phyloP scores from a whole-genome alignment of 1,140 invertebrate genomes.

The Papilio glaucus region DNA sequence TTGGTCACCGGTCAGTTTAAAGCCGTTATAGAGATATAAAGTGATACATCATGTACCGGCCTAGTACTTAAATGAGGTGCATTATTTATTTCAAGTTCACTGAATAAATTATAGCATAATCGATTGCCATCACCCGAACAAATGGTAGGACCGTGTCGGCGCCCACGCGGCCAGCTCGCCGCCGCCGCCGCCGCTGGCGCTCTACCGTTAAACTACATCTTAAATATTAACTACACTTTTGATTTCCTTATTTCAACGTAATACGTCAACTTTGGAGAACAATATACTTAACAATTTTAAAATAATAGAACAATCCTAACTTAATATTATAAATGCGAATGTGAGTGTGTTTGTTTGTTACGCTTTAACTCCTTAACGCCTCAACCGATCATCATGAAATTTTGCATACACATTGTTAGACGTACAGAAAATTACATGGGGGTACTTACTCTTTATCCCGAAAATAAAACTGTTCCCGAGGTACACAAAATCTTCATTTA shows the following conservation, averaged over 20 bases:
- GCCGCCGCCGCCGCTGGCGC: slow-evolving; percentile 42
- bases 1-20: neutral
- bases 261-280: neutral
- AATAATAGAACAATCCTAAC: too few species aligned
- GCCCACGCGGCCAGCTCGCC: slow-evolving; percentile 61
- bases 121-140: slow-evolving; percentile 69
- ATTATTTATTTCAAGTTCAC: slow-evolving; percentile 40
- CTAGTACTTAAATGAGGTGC: slow-evolving; percentile 34
- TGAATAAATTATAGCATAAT: slow-evolving; percentile 81
- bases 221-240: slow-evolving; percentile 12
- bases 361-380: too few species aligned
- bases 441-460: too few species aligned
- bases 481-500: too few species aligned
- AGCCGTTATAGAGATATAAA: slow-evolving; percentile 34
- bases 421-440: too few species aligned
- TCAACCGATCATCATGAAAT: too few species aligned
- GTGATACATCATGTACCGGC: slow-evolving; percentile 37
- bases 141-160: slow-evolving; percentile 75
- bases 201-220: slow-evolving; percentile 26
- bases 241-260: neutral
- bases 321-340: too few species aligned
- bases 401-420: too few species aligned
- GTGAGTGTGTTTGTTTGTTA: too few species aligned
- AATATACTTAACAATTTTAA: too few species aligned
- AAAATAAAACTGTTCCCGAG: too few species aligned